Percentiles rank a stretch among this genome's conserved stretches.
Evolutionary conservation across 2,113 vertebrate species (phyloP).

Genomic region (Phrynosoma platyrhinos): DNA sequence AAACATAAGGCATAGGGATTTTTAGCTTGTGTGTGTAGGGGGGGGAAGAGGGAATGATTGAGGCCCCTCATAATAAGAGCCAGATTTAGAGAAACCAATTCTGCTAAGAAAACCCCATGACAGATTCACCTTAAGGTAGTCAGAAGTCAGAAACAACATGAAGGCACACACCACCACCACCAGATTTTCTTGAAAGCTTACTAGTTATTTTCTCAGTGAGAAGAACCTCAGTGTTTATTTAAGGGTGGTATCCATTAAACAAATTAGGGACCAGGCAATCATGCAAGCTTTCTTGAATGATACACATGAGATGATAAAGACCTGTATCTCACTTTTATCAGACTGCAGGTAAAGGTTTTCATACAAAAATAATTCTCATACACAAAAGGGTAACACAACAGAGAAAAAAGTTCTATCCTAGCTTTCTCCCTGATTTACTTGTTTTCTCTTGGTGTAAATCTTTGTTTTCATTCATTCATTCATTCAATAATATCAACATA

Average conservation of each 20-base stretch:
- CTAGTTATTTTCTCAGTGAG: not conserved
- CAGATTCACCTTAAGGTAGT: too few species aligned
- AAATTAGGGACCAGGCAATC: not conserved
- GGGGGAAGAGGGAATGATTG: too few species aligned
- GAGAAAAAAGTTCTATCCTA: not conserved
- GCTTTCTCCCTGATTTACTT: not conserved
- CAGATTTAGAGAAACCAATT: too few species aligned
- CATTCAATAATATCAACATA: too few species aligned
- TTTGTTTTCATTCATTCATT: not conserved
- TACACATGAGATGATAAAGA: not conserved
- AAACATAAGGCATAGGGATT: not conserved
- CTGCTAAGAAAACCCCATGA: too few species aligned
- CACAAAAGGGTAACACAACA: not conserved
- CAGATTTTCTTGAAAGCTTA: not conserved
- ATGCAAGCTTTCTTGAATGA: not conserved
- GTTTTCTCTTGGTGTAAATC: too few species aligned
- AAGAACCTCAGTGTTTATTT: not conserved
- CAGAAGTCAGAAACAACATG: too few species aligned
- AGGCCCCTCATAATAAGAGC: too few species aligned
- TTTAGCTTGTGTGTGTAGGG: too few species aligned
- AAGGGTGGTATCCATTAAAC: not conserved
- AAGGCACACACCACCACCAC: too few species aligned
- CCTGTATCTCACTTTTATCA: not conserved
- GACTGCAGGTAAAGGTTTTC: not conserved
- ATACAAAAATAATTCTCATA: not conserved